These are phyloP conservation scores for Akabosia matsudoensis DNA, from an alignment of 1,140 invertebrate species.

Conservation along the genomic window DNA sequence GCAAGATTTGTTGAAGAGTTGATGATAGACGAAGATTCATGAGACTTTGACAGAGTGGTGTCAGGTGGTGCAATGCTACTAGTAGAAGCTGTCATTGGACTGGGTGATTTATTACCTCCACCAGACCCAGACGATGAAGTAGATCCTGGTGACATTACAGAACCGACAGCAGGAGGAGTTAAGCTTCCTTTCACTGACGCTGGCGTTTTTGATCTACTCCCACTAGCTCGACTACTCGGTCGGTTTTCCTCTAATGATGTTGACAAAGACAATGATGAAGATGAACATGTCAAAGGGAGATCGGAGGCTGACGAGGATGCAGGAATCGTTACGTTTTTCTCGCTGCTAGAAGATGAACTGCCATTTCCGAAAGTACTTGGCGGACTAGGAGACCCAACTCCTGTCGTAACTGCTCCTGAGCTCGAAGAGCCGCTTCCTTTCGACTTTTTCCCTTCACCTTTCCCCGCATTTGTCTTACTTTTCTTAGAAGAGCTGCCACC, in stretches of 20 bases:
- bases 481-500: not conserved
- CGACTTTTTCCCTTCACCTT: constrained; percentile 8
- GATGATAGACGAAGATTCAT: constrained; percentile 19
- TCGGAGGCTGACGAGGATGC: not conserved
- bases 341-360: too few species aligned
- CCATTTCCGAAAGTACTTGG: constrained; percentile 19
- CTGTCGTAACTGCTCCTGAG: not conserved
- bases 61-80: constrained; percentile 30
- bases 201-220: constrained; percentile 13
- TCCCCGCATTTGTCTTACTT: not conserved
- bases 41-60: constrained; percentile 25
- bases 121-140: constrained; percentile 1
- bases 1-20: constrained; percentile 10
- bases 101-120: constrained; percentile 16
- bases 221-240: not conserved
- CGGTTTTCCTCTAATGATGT: not conserved
- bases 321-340: not conserved
- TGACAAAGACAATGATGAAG: not conserved
- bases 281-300: not conserved
- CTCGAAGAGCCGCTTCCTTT: not conserved
- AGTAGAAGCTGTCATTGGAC: not conserved
- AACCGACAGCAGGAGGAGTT: constrained; percentile 21
- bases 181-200: not conserved
- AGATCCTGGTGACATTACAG: not conserved
- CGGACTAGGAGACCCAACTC: constrained; percentile 14